A percentile compares a stretch with the other conserved stretches of the same genome.
phyloP scores from a whole-genome alignment of 2,888 invertebrate species.

The Belgica antarctica region DNA sequence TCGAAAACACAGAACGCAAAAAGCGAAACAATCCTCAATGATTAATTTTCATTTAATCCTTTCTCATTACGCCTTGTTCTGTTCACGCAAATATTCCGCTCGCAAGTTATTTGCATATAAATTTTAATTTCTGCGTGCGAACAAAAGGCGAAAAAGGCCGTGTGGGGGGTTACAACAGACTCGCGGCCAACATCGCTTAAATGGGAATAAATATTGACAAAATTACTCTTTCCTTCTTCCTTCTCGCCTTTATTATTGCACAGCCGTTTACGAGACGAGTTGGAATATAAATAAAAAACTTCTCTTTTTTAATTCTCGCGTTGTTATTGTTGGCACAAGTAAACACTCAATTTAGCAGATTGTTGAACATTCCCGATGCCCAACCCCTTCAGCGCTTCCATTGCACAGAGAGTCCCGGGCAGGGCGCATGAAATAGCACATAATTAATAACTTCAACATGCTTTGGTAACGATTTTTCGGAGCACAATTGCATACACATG shows the following conservation, averaged over 20 bases:
- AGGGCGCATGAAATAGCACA: not conserved
- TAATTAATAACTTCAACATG: not conserved
- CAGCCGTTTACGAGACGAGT: not conserved
- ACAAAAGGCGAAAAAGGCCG: not conserved
- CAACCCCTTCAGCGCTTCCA: not conserved
- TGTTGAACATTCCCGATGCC: constrained; percentile 12
- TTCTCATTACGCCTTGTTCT: not conserved
- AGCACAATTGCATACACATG: not conserved
- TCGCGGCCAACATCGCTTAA: not conserved
- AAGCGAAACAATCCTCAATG: not conserved
- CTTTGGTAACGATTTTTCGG: not conserved
- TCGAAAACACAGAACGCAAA: not conserved
- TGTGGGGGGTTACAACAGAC: not conserved
- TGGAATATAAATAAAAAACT: not conserved
- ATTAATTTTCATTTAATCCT: constrained; percentile 4
- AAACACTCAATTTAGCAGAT: constrained; percentile 29
- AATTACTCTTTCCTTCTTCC: not conserved
- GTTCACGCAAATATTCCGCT: not conserved
- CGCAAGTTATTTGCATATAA: not conserved
- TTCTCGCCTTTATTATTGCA: no score
- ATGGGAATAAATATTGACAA: constrained; percentile 9
- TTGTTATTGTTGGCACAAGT: not conserved
- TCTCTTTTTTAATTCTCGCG: not conserved
- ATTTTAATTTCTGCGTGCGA: constrained; percentile 13
- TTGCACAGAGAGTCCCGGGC: not conserved